A percentile compares a stretch with the other conserved stretches of the same genome.
Conservation (phyloP, 2,888 invertebrate genomes). For the Calameuta idolon region DNA sequence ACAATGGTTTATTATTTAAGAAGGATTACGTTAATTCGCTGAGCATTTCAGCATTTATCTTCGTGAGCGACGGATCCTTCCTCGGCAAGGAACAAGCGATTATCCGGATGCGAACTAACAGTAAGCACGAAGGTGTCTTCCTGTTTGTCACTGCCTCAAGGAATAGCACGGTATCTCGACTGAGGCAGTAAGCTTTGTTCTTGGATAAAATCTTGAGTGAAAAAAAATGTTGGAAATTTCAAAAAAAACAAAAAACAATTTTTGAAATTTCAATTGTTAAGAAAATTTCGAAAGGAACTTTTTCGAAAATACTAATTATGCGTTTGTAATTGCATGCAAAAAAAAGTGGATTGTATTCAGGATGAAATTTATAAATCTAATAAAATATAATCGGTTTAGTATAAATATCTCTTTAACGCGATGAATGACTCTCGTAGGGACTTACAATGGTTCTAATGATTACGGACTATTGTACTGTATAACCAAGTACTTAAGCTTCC, state of each 20-base stretch:
- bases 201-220: not conserved
- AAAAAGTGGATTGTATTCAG: not conserved
- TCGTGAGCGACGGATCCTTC: conserved; percentile 15
- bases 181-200: not conserved
- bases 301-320: not conserved
- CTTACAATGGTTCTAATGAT: not conserved
- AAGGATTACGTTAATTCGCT: conserved; percentile 56
- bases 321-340: not conserved
- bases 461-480: not conserved
- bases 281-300: not conserved
- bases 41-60: conserved; percentile 38
- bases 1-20: conserved; percentile 59
- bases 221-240: not conserved
- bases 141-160: not conserved
- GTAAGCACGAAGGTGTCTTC: not conserved
- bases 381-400: not conserved
- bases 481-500: not conserved
- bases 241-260: too few relatives aligned
- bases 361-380: not conserved
- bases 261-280: too few relatives aligned
- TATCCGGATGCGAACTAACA: conserved; percentile 39
- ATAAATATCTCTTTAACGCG: not conserved
- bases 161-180: not conserved
- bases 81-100: conserved; percentile 49
- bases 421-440: not conserved